Evolutionary conservation across 2,113 vertebrate genomes (phyloP).

Genomic region (Baryphthengus martii): DNA sequence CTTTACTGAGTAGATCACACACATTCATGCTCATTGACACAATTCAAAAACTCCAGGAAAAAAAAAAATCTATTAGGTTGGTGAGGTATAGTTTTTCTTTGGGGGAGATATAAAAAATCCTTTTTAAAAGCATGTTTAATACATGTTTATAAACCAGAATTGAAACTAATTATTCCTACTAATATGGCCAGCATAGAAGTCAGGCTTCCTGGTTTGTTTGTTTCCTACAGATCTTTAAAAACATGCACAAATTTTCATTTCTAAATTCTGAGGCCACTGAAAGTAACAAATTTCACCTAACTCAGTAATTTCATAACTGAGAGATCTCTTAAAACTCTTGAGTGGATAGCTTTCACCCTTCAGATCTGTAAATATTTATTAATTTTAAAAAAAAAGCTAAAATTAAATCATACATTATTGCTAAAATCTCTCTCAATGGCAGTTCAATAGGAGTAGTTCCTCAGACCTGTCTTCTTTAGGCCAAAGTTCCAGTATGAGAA

Average conservation of each 20-base stretch:
- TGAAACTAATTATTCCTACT: not conserved
- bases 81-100: not conserved
- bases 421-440: not conserved
- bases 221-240: not conserved
- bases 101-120: not conserved
- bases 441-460: not conserved
- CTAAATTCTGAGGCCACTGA: not conserved
- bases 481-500: not conserved
- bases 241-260: not conserved
- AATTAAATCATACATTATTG: not conserved
- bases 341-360: not conserved
- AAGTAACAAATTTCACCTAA: not conserved
- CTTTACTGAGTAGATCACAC: not conserved
- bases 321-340: not conserved
- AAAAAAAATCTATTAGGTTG: not conserved
- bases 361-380: not conserved
- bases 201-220: not conserved
- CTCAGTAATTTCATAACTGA: not conserved
- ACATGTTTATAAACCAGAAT: not conserved
- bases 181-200: not conserved
- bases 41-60: not conserved
- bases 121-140: not conserved
- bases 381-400: no score
- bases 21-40: not conserved
- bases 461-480: not conserved